Evolutionary conservation across 2,888 invertebrate genomes (phyloP).

Genomic region (Drosophila flavopinicola): DNA sequence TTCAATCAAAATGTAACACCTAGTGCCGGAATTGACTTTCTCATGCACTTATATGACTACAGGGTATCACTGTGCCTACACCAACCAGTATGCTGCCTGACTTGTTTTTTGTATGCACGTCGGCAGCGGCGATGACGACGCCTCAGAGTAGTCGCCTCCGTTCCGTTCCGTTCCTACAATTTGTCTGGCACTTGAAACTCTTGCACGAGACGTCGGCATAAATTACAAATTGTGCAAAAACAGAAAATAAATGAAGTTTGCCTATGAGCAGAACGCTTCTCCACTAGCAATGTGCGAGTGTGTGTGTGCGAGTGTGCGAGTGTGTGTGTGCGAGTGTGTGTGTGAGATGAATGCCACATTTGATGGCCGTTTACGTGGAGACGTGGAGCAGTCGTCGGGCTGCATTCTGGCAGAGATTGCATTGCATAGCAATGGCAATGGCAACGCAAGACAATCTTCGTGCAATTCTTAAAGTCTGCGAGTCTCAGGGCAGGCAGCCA

Average conservation of each 20-base stretch:
- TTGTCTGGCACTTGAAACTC: slow-evolving; percentile 66
- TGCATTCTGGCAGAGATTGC: slow-evolving; percentile 68
- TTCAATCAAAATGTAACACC: too few species aligned
- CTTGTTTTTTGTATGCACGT: slow-evolving; percentile 52
- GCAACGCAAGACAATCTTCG: slow-evolving; percentile 33
- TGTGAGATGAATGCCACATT: slow-evolving; percentile 57
- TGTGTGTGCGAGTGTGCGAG: background rate
- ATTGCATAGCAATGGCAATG: slow-evolving; percentile 47
- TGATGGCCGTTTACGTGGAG: slow-evolving; percentile 56
- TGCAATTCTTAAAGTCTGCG: slow-evolving; percentile 21
- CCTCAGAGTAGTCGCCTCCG: slow-evolving; percentile 39
- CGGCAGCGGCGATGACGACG: slow-evolving; percentile 48
- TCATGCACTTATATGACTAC: background rate
- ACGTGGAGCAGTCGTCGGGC: slow-evolving; percentile 54
- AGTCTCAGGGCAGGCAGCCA: slow-evolving; percentile 48
- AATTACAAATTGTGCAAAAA: slow-evolving; percentile 67
- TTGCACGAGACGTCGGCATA: slow-evolving; percentile 63
- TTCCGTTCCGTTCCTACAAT: slow-evolving; percentile 54
- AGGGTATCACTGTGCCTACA: slow-evolving; percentile 16
- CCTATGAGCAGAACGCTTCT: slow-evolving; percentile 39
- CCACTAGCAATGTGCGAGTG: background rate
- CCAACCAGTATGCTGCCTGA: background rate
- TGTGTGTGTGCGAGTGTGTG: slow-evolving; percentile 9
- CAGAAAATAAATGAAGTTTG: slow-evolving; percentile 47
- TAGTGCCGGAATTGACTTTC: too few species aligned